A percentile compares a stretch with the other conserved stretches of the same genome.
Conservation (phyloP, 2,888 invertebrate genomes). For the Chrysina gloriosa region DNA sequence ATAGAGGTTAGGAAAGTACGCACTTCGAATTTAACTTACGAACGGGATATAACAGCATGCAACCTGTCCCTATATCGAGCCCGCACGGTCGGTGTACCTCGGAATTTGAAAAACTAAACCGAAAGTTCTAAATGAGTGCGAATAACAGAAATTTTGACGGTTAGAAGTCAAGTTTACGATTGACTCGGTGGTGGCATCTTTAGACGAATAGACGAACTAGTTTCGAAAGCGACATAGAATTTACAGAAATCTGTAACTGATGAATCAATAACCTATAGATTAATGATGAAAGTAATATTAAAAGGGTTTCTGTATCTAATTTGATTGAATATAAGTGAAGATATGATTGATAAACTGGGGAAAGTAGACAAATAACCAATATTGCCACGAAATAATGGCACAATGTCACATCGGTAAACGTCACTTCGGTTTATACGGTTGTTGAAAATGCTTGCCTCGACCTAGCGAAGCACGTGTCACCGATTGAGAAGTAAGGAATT, state of each 20-base stretch:
- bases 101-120: constrained; percentile 34
- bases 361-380: too few relatives aligned
- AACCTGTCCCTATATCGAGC: not conserved
- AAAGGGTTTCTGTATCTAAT: not conserved
- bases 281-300: too few relatives aligned
- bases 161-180: constrained; percentile 23
- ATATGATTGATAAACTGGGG: too few relatives aligned
- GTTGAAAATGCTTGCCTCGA: too few relatives aligned
- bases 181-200: constrained; percentile 16
- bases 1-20: constrained; percentile 19
- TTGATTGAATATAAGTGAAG: too few relatives aligned
- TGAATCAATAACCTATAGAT: too few relatives aligned
- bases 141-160: constrained; percentile 46
- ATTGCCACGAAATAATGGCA: too few relatives aligned
- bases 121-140: constrained; percentile 38
- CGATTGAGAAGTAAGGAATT: too few relatives aligned
- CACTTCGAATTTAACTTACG: constrained; percentile 18
- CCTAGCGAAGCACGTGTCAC: too few relatives aligned
- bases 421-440: too few relatives aligned
- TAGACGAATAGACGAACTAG: not conserved
- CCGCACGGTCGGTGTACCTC: constrained; percentile 11
- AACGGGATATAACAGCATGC: not conserved
- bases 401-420: too few relatives aligned
- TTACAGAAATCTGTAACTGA: not conserved
- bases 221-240: not conserved